Base-by-base conservation (phyloP, 37 sponge, comb jelly and placozoan species). In the Theonella swinhoei region DNA sequence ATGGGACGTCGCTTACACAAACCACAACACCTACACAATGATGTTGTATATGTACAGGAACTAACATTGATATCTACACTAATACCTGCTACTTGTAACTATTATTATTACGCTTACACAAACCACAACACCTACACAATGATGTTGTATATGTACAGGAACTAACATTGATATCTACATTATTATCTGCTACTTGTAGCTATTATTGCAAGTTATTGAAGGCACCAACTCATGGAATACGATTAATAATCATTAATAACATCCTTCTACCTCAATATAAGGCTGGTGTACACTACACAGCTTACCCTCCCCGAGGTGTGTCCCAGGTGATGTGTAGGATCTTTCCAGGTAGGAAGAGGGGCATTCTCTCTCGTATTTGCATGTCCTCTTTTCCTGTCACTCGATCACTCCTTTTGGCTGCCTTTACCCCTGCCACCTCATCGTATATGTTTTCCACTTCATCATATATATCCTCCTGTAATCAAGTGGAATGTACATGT, bases 321-420 rank as follows among this genome's bases (percentile, higher is more conserved):
- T 29, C 72, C 71, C 64, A 62, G 29, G 73, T 70, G 42, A 91
- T 77, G 31, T 91, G 91, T 8, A 91, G 37, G 32, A 91, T 86
- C 37, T 69, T 86, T 7, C 91, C 91, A 58, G 91, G 83, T 8
- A 91, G 36, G 32, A 59, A 81, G 31, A 91, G 79, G 35, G 81
- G 34, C 26, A 31, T 42, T 54, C 62, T 86, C 2, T 39, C 62
- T 24, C 43, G 24, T 35, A 70, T 40, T 2, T 37, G 69, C 25
- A 85, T 9, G 1, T 17, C 41, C 36, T 25, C 54, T 60, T 91
- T 91, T 3, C 83, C 87, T 35, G 83, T 91, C 2, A 83, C 68
- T 0, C 2, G 32, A 61, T 90, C 91, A 69, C 9, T 77, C n/a
- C 59, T 42, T 23, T 39, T 23, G 20, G 30, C 43, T 58, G 40